These are phyloP conservation scores for Zaprionus camerounensis DNA, from an alignment of 1,140 invertebrate genomes.

Conservation along the genomic window DNA sequence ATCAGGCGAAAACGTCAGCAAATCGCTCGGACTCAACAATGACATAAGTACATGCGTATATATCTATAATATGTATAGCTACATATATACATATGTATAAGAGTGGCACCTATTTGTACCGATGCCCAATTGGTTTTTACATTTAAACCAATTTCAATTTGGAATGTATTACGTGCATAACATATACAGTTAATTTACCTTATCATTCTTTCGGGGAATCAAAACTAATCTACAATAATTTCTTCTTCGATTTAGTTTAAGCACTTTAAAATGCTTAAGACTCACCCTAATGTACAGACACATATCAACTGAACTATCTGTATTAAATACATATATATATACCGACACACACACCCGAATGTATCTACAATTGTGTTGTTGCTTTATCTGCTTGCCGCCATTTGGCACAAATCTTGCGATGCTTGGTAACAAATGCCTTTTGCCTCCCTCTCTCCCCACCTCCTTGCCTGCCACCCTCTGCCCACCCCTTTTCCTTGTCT, in stretches of 20 bases:
- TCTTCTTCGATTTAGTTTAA: conserved; percentile 5
- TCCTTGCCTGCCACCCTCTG: background rate
- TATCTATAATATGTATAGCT: conserved; percentile 1
- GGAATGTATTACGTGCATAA: background rate
- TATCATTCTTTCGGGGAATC: background rate
- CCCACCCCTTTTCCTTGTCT: background rate
- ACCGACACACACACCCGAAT: background rate
- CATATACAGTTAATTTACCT: background rate
- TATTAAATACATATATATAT: background rate
- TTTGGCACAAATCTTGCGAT: conserved; percentile 39
- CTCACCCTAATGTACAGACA: conserved; percentile 1
- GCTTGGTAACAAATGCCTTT: conserved; percentile 35
- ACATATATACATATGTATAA: no score
- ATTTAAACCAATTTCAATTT: background rate
- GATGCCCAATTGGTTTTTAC: background rate
- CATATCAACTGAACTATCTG: conserved; percentile 10
- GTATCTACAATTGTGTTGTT: background rate
- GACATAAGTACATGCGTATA: conserved; percentile 65
- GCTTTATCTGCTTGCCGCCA: conserved; percentile 9
- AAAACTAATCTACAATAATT: conserved; percentile 9
- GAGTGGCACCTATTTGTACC: background rate
- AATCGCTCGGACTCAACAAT: conserved; percentile 57
- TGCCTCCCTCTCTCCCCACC: background rate
- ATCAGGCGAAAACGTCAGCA: conserved; percentile 28
- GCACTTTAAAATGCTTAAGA: background rate